Base-by-base conservation (phyloP, 2,797 vertebrate genomes). In the Emydoidea blandingii region DNA sequence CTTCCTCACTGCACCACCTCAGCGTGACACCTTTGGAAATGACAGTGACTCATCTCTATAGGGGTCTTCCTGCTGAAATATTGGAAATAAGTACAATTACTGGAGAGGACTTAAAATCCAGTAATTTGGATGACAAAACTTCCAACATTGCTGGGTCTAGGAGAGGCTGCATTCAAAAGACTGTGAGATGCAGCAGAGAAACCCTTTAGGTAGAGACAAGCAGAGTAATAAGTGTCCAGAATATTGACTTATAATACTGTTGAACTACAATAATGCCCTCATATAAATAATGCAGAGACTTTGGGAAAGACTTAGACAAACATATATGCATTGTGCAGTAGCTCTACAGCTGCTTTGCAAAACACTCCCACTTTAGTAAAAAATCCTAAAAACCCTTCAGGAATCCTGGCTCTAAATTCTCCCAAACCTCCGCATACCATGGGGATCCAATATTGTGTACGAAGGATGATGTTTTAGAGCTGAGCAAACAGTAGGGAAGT, bases 21-120 rank as follows among this genome's bases (percentile, higher is more conserved):
- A 93, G 90, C 93, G 84, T 72, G 94, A 83, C 89, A 84, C 92
- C 92, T 91, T 93, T 97, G 93, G 90, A 91, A 94, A 89, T 79
- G 88, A 92, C 27, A 95, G 94, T 98, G 96, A 98, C 91, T 98
- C 96, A 97, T 97, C 94, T 76, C 96, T 83, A 93, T 95, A 96
- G 96, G 96, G 96, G 96, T 98, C 96, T 97, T 97, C 91, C 91
- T 97, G 90, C 95, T 93, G 93, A 96, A 96, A 87, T 92, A 94
- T 79, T 98, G 85, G 92, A 98, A 97, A 96, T 97, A 96, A 97
- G 96, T 94, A 92, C 86, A 88, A 96, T 97, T 97, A 91, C 97
- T 97, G 93, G 94, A 96, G 93, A 95, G 92, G 88, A 95, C 57
- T 41, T 91, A 92, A 94, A 96, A 83, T 96, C 91, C 93, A 92